Evolutionary conservation across 2,888 invertebrate species (phyloP).

Genomic region (Pristionchus fissidentatus): DNA sequence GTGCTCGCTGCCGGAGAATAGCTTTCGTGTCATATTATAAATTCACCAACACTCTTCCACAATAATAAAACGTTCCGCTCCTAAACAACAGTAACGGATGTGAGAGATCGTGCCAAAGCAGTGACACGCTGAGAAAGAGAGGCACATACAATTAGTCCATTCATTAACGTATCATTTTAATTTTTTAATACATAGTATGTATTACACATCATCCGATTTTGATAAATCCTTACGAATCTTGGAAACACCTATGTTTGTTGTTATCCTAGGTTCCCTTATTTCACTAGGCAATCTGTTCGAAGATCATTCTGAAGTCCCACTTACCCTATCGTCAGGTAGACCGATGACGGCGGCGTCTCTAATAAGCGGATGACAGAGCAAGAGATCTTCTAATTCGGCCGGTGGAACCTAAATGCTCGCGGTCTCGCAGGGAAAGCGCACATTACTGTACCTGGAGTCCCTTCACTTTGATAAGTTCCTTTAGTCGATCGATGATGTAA

Average conservation of each 20-base stretch:
- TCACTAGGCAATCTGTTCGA: background rate
- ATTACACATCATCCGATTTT: too few species aligned
- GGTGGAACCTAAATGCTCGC: constrained; percentile 82
- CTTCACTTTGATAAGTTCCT: constrained; percentile 47
- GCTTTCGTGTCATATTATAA: too few species aligned
- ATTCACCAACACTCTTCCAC: too few species aligned
- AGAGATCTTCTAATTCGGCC: constrained; percentile 87
- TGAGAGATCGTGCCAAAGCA: too few species aligned
- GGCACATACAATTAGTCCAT: too few species aligned
- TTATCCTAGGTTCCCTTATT: background rate
- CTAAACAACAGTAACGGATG: too few species aligned
- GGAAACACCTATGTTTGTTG: background rate
- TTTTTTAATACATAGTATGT: too few species aligned
- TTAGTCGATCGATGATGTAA: constrained; percentile 43
- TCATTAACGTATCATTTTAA: too few species aligned
- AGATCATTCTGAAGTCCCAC: background rate
- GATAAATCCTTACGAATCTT: too few species aligned
- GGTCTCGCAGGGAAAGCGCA: background rate
- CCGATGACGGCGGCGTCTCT: constrained; percentile 88
- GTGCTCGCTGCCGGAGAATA: too few species aligned
- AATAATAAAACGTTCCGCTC: too few species aligned
- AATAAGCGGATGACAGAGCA: constrained; percentile 84
- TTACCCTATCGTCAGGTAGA: constrained; percentile 79
- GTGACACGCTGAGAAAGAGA: too few species aligned
- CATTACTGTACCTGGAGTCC: constrained; percentile 21